Base-by-base conservation (phyloP, 2,888 invertebrate genomes). In the Geophilus truncorum region DNA sequence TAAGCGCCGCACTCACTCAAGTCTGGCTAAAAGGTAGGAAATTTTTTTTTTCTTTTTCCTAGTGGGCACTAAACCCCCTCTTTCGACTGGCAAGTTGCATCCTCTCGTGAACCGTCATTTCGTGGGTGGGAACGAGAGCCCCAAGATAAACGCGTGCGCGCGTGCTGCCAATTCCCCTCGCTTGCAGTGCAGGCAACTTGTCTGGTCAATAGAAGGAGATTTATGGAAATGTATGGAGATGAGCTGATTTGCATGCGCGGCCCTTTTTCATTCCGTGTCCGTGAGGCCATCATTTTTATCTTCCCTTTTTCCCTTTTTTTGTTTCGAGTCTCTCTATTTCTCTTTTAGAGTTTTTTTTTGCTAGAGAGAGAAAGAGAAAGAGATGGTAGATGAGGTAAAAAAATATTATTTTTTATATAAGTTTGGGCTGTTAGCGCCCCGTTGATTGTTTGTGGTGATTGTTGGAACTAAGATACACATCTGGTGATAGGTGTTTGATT, bases 201-300 rank as follows among this genome's bases (percentile, higher is more conserved):
- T 34, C 40, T 34, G 78, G 18, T 18, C 78, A 40, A 78, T 36
- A 36, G 34, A 40, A 34, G 40, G 40, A 79, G 79, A 79, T 79
- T 79, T 79, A 79, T 79, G 79, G 79, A 79, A 79, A 79, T 79
- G 79, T 79, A 79, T 79, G 79, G 79, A 79, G 45, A 79, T 79
- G 57, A 79, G 79, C 79, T 79, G 79, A 79, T 79, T 79, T 79
- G 79, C 51, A 79, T 79, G 79, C 79, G 25, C 30, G 21, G 28
- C 25, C 18, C 57, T 36, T 40, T 36, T 30, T 78, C 34, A 34
- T 30, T 34, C 36, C 9, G 32, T 25, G 78, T 34, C 34, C 36
- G 78, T 25, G 78, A 36, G 30, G 76, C 76, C 76, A 76, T 76
- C 76, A 76, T n/a, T 76, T 76, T 30, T 30, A 32, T 34, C 32